These are phyloP conservation scores for Brenthis hecate DNA, from an alignment of 2,888 invertebrate species.

Conservation along the genomic window DNA sequence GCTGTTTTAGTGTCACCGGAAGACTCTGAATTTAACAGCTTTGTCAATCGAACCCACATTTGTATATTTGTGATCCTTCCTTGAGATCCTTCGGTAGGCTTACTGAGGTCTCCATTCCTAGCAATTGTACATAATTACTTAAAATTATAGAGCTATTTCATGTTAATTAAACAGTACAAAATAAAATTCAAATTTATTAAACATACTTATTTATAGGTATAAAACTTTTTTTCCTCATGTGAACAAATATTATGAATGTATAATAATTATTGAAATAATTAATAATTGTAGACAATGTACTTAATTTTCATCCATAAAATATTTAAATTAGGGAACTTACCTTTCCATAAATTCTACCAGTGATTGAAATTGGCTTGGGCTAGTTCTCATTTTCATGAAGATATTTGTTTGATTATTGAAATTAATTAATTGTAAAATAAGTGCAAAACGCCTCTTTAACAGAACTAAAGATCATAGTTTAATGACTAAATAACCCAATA, in stretches of 20 bases:
- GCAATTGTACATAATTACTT: background rate
- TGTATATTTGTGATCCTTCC: slow-evolving; percentile 21
- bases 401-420: background rate
- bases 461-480: background rate
- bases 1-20: slow-evolving; percentile 36
- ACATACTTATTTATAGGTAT: no score
- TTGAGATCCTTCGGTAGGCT: slow-evolving; percentile 18
- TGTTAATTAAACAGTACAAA: no score
- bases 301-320: background rate
- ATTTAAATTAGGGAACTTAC: slow-evolving; percentile 7
- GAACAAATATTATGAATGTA: no score
- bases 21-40: slow-evolving; percentile 37
- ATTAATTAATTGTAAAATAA: background rate
- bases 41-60: slow-evolving; percentile 36
- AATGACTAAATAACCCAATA: background rate
- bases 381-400: slow-evolving; percentile 22
- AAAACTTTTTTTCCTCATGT: no score
- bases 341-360: slow-evolving; percentile 21
- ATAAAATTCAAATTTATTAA: no score
- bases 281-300: no score
- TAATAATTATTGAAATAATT: no score
- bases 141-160: no score
- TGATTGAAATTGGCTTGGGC: slow-evolving; percentile 22
- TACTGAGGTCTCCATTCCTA: slow-evolving; percentile 32
- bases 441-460: background rate